Evolutionary conservation across 2,888 invertebrate species (phyloP), one percentile per base, ranked within the genome.

Genomic region (Stenchaetothrips biformis): DNA sequence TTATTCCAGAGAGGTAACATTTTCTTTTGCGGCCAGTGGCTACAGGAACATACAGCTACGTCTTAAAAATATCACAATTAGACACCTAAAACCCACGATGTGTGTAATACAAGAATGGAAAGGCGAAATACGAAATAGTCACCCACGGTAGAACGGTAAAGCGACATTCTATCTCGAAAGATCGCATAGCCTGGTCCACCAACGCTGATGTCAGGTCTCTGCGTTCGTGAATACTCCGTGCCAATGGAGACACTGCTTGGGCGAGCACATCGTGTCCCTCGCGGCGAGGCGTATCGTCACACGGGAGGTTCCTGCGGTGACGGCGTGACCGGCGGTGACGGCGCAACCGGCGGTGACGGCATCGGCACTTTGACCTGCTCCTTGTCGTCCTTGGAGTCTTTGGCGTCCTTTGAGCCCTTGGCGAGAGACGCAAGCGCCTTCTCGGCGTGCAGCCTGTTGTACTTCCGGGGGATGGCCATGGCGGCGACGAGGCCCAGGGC

Each of bases 391-490:
- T 16, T 21, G n/a, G 67, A n/a, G 49, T 7, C 49, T 49, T 49
- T 25, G 67, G 9, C 4, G 25, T 21, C 67, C 67, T 74, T 74
- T 25, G 25, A 25, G 21, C 25, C 25, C 67, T 74, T 74, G 67
- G 25, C 67, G 21, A 25, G 8, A 25, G 67, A 13, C 53, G 9
- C 67, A 25, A 21, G 21, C 9, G 25, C 67, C 21, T 11, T 11
- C 25, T 74, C 67, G 21, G 67, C 67, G 21, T 74, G 25, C 67
- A 74, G 67, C 25, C 67, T n/a, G 21, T 25, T 21, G 67, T 74
- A 74, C 67, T 74, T 74, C 67, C 11, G 21, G 8, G 67, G 67
- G 67, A 25, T 74, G 67, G 67, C 67, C 67, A 74, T n/a, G 21
- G 67, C 25, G 67, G 21, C 11, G 25, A 74, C 67, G 21, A 74